A percentile compares a stretch with the other conserved stretches of the same genome.
These are phyloP conservation scores for Montipora sp. DNA, from an alignment of 64 coral and sea anemone species.

Conservation along the genomic window DNA sequence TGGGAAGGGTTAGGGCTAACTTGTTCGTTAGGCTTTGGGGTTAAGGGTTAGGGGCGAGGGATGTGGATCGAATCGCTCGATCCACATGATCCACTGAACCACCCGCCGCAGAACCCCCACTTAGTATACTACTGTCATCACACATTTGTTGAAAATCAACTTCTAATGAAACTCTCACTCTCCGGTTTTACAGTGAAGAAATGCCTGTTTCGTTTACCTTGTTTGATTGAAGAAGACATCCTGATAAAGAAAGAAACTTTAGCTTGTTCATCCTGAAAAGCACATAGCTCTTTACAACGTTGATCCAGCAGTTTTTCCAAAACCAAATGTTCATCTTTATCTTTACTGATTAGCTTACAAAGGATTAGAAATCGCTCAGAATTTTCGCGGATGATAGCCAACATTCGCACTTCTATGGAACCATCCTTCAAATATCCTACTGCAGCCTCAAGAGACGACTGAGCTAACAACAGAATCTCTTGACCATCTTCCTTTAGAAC, in stretches of 20 bases:
- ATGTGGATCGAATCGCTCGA: too few species aligned
- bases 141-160: too few species aligned
- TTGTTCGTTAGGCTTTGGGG: too few species aligned
- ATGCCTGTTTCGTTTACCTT: neutral
- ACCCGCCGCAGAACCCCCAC: too few species aligned
- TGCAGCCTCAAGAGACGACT: constrained; percentile 38
- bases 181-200: too few species aligned
- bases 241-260: neutral
- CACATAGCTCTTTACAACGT: neutral
- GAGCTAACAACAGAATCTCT: constrained; percentile 47
- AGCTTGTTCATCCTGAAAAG: neutral
- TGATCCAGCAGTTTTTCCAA: neutral
- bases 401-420: constrained; percentile 35
- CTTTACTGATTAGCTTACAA: neutral
- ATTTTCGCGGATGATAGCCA: constrained; percentile 20
- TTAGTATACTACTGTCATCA: too few species aligned
- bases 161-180: too few species aligned
- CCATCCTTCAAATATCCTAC: constrained; percentile 28
- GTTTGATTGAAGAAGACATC: neutral
- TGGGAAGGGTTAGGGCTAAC: too few species aligned
- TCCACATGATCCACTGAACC: too few species aligned
- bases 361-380: constrained; percentile 30
- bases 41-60: too few species aligned
- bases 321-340: neutral
- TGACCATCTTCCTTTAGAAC: constrained; percentile 51